Evolutionary conservation across 2,888 invertebrate species (phyloP), one percentile per base, ranked within the genome.

Genomic region (Acanthopleura granulata): DNA sequence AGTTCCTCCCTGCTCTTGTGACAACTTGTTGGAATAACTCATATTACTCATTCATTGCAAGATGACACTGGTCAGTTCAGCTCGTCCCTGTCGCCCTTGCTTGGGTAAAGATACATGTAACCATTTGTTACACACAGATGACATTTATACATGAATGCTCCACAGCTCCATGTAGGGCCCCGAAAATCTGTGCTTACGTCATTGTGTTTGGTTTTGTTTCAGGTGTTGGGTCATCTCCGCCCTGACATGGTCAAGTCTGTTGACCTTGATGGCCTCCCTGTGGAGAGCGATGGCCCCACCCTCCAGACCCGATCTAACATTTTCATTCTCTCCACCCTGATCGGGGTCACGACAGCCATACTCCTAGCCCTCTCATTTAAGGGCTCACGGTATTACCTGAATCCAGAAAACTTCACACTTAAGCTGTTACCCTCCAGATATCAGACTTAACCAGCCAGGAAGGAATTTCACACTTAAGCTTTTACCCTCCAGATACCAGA

Each of bases 201-300:
- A n/a, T n/a, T n/a, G n/a, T n/a, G n/a, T n/a, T n/a, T n/a, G n/a
- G 18, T 18, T 62, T 72, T 40, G 40, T 40, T 40, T 25, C 73
- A 82, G 82, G 80, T 80, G 4, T 72, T 82, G 29, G 76, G 78
- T 72, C 78, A 80, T 49, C 71, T 82, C 6, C 75, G 80, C 18
- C 82, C 82, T 3, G 25, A 27, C 18, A 18, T 66, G 16, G 29
- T 27, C 3, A 18, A 27, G 25, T 27, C 66, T 6, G 25, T 27
- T 66, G 66, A 66, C 25, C 29, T 27, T 6, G 29, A 66, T 27
- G 22, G 16, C 22, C 3, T 57, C 12, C 22, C 57, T 57, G n/a
- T 57, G n/a, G 66, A 66, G 15, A 27, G 29, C 3, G 29, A 27
- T 3, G 16, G 29, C 25, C 14, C 29, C 16, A 27, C 66, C 25